Percentiles rank a stretch among this genome's conserved stretches.
These are phyloP conservation scores for Leptinotarsa lineolata DNA, from an alignment of 1,140 invertebrate species.

Conservation along the genomic window DNA sequence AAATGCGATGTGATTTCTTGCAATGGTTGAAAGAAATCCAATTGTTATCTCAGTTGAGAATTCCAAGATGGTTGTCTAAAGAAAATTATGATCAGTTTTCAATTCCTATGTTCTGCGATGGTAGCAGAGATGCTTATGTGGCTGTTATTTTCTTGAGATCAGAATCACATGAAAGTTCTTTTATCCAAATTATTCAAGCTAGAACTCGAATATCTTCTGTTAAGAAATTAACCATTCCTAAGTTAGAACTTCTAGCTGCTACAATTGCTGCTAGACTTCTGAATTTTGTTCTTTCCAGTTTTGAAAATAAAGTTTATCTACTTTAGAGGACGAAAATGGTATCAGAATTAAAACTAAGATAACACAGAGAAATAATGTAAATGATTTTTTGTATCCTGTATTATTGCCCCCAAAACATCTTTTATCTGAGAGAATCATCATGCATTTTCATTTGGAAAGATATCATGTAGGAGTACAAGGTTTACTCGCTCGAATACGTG, in stretches of 20 bases:
- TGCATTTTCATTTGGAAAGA: background rate
- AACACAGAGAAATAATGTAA: too few species aligned
- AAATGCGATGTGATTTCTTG: too few species aligned
- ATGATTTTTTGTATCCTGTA: too few species aligned
- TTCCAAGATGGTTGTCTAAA: slow-evolving; percentile 8
- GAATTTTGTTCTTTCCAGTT: too few species aligned
- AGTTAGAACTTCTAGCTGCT: slow-evolving; percentile 34
- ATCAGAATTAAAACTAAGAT: too few species aligned
- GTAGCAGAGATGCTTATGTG: slow-evolving; percentile 25
- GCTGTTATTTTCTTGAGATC: slow-evolving; percentile 23
- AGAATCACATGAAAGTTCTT: background rate
- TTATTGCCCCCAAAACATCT: too few species aligned
- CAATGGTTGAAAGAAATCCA: too few species aligned
- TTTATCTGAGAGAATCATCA: too few species aligned
- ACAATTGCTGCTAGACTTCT: background rate
- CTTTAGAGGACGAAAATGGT: too few species aligned
- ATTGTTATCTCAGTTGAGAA: too few species aligned
- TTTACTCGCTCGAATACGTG: background rate
- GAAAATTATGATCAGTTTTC: slow-evolving; percentile 13
- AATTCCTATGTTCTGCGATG: slow-evolving; percentile 32
- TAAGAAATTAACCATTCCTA: slow-evolving; percentile 33
- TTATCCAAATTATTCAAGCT: slow-evolving; percentile 20
- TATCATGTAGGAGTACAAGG: slow-evolving; percentile 4
- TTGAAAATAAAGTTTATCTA: too few species aligned
- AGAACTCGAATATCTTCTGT: slow-evolving; percentile 41